phyloP scores from a whole-genome alignment of 2,888 invertebrate species.

The Microctonus brassicae region DNA sequence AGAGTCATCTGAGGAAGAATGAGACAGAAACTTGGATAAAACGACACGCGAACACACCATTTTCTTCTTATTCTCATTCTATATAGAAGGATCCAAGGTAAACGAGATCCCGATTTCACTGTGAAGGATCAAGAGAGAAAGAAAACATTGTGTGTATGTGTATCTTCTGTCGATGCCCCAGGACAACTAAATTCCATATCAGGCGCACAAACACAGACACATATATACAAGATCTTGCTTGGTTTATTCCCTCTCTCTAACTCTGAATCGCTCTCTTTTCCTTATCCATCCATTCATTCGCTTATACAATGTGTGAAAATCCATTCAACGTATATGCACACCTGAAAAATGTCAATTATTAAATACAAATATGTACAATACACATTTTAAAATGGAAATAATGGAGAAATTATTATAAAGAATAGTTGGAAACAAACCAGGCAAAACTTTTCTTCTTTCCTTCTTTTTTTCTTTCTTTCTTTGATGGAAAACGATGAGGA shows the following conservation, averaged over 20 bases:
- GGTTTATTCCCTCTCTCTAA: conserved; percentile 2
- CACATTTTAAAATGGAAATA: too few species aligned
- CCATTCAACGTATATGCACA: not conserved
- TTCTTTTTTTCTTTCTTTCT: not conserved
- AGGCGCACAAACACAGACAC: not conserved
- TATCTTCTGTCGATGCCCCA: conserved; percentile 23
- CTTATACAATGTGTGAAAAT: conserved; percentile 9
- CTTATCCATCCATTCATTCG: conserved; percentile 4
- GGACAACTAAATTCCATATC: conserved; percentile 28
- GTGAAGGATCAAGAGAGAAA: not conserved
- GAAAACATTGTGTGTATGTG: not conserved
- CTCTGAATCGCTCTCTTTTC: not conserved
- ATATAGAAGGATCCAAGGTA: conserved; percentile 17
- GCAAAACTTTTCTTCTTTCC: not conserved
- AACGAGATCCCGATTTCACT: conserved; percentile 20
- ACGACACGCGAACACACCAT: conserved; percentile 1
- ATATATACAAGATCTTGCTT: not conserved
- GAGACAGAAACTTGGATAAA: too few species aligned
- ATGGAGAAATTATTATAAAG: conserved; percentile 24
- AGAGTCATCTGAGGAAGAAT: not conserved
- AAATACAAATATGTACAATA: too few species aligned
- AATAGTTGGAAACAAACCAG: conserved; percentile 24
- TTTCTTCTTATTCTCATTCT: not conserved
- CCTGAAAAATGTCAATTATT: conserved; percentile 10
- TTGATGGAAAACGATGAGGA: conserved; percentile 17